These are phyloP conservation scores for Sceloporus undulatus DNA, from an alignment of 2,113 vertebrate species.

Conservation along the genomic window DNA sequence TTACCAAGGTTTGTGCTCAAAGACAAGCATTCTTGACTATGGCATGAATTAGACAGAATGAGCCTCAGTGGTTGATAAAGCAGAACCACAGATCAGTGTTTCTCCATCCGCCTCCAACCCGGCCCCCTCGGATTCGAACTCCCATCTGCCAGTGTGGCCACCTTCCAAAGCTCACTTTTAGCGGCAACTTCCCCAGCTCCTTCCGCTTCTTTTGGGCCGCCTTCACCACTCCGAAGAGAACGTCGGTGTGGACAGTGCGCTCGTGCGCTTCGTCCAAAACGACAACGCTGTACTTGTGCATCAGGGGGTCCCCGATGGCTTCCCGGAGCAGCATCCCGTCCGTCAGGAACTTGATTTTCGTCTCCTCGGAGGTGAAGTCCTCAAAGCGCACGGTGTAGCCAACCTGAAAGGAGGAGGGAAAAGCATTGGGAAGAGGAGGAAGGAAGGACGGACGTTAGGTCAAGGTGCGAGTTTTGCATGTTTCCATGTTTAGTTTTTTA, in stretches of 20 bases:
- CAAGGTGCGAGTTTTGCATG: too few species aligned
- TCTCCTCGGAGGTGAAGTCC: conserved; percentile 88
- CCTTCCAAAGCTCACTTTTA: conserved; percentile 82
- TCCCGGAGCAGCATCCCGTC: conserved; percentile 96
- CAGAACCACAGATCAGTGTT: too few species aligned
- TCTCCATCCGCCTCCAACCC: too few species aligned
- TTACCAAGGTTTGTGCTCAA: neutral
- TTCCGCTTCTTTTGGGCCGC: conserved; percentile 86
- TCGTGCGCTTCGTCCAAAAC: conserved; percentile 97
- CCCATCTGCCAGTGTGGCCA: rapidly evolving
- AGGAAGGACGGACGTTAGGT: too few species aligned
- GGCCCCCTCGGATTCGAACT: neutral
- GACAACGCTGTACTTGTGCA: conserved; percentile 89
- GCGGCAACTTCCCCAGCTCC: conserved; percentile 84
- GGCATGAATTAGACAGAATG: too few species aligned
- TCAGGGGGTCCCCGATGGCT: conserved; percentile 89
- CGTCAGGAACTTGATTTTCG: conserved; percentile 92
- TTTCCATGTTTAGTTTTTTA: too few species aligned
- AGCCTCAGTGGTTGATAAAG: too few species aligned
- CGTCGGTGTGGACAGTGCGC: conserved; percentile 93
- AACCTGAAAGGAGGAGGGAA: conserved; percentile 76
- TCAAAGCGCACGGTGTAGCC: conserved; percentile 97
- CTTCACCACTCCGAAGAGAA: conserved; percentile 95
- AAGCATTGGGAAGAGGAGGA: too few species aligned
- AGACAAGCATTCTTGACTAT: too few species aligned